These are phyloP conservation scores for Tapera naevia DNA, from an alignment of 2,797 vertebrate species.

Conservation along the genomic window DNA sequence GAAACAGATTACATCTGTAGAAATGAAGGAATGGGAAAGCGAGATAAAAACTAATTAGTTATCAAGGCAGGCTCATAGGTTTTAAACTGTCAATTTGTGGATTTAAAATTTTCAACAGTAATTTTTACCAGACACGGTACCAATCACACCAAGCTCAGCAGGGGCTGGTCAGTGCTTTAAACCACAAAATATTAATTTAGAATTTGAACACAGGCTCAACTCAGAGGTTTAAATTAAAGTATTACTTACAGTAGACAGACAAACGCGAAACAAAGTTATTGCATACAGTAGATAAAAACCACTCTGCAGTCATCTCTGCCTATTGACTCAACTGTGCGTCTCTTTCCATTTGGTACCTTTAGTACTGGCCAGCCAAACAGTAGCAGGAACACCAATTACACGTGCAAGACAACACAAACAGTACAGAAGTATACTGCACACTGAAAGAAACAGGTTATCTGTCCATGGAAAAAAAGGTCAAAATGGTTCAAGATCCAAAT, in stretches of 20 bases:
- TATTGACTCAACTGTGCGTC: neutral
- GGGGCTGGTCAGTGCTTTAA: neutral
- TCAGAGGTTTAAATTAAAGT: neutral
- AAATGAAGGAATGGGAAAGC: neutral
- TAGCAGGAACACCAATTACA: neutral
- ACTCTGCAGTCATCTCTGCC: neutral
- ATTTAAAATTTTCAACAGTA: neutral
- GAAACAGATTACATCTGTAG: neutral
- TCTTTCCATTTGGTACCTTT: neutral
- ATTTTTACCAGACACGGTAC: neutral
- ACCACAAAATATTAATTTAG: neutral
- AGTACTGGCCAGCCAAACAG: neutral
- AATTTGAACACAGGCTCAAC: neutral
- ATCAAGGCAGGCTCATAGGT: neutral
- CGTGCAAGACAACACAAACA: neutral
- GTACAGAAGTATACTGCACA: neutral
- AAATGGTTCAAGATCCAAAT: neutral
- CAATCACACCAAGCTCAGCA: neutral
- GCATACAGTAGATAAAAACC: neutral
- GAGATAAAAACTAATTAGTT: neutral
- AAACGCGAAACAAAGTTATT: neutral
- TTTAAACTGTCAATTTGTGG: neutral
- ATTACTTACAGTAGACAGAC: neutral
- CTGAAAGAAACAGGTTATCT: neutral
- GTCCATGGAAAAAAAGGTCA: neutral